Conservation (phyloP, 1,140 invertebrate species). For the Brachionus plicatilis region DNA sequence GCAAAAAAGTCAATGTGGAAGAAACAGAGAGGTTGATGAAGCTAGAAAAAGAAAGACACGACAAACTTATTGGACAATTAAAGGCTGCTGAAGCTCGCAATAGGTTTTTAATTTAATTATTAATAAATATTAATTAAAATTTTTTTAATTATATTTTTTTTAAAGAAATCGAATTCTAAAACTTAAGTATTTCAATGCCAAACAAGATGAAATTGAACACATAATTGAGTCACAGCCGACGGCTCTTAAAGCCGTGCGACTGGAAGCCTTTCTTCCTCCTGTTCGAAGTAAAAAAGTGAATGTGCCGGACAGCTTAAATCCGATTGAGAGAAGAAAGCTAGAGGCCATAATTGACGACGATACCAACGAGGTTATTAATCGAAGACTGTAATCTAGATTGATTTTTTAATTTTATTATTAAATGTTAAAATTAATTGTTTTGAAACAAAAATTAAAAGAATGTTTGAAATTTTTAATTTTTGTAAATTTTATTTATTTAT, state of each 20-base stretch:
- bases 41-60: slow-evolving; percentile 29
- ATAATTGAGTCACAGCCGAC: slow-evolving; percentile 30
- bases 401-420: neutral
- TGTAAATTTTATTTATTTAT: too few relatives aligned
- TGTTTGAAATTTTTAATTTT: too few relatives aligned
- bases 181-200: neutral
- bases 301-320: slow-evolving; percentile 4
- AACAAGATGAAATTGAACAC: slow-evolving; percentile 35
- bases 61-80: slow-evolving; percentile 28
- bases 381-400: neutral
- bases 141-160: neutral
- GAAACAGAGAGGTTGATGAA: slow-evolving; percentile 6
- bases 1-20: neutral
- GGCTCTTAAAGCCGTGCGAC: neutral
- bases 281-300: neutral
- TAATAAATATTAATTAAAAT: neutral
- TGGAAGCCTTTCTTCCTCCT: slow-evolving; percentile 34
- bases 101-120: neutral
- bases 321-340: slow-evolving; percentile 9
- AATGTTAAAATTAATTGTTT: neutral
- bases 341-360: slow-evolving; percentile 22
- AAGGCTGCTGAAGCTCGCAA: slow-evolving; percentile 40
- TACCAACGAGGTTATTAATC: neutral
- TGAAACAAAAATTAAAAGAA: too few relatives aligned
- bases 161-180: slow-evolving; percentile 6